A percentile compares a stretch with the other conserved stretches of the same genome.
phyloP scores from a whole-genome alignment of 2,888 invertebrate genomes.

The Alcis repandata region DNA sequence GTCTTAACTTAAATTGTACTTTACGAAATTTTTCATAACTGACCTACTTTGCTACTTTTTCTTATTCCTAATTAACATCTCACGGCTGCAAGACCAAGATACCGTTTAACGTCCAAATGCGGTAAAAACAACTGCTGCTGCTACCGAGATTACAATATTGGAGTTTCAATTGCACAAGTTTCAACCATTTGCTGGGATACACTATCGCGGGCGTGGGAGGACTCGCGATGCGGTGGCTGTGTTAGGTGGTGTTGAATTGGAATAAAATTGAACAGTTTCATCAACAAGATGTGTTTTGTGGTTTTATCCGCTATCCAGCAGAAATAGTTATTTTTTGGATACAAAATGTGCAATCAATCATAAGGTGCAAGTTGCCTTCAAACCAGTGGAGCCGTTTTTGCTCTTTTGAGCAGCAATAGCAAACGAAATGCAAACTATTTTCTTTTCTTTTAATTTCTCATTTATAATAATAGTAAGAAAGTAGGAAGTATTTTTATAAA shows the following conservation, averaged over 20 bases:
- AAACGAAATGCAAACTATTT: too few species aligned
- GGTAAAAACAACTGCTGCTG: constrained; percentile 77
- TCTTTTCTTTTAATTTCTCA: too few species aligned
- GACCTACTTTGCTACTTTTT: neutral
- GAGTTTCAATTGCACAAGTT: constrained; percentile 84
- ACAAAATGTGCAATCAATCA: too few species aligned
- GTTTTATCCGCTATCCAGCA: too few species aligned
- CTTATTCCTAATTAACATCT: constrained; percentile 25
- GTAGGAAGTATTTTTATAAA: too few species aligned
- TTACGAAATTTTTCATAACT: neutral
- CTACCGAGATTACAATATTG: constrained; percentile 81
- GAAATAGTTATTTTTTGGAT: too few species aligned
- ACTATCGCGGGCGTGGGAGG: constrained; percentile 65
- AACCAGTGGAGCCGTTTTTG: too few species aligned
- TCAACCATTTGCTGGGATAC: constrained; percentile 78
- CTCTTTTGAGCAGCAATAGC: too few species aligned
- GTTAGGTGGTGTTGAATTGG: constrained; percentile 31
- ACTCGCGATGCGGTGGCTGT: constrained; percentile 42
- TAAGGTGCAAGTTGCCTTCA: too few species aligned
- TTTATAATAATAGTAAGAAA: too few species aligned
- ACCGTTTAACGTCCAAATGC: constrained; percentile 68
- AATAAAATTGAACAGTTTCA: neutral
- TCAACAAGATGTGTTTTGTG: too few species aligned
- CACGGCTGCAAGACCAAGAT: constrained; percentile 69
- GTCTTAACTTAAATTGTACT: neutral